Evolutionary conservation across 2,888 invertebrate genomes (phyloP), one percentile per base, ranked within the genome.

Genomic region (Megamerina dolium): DNA sequence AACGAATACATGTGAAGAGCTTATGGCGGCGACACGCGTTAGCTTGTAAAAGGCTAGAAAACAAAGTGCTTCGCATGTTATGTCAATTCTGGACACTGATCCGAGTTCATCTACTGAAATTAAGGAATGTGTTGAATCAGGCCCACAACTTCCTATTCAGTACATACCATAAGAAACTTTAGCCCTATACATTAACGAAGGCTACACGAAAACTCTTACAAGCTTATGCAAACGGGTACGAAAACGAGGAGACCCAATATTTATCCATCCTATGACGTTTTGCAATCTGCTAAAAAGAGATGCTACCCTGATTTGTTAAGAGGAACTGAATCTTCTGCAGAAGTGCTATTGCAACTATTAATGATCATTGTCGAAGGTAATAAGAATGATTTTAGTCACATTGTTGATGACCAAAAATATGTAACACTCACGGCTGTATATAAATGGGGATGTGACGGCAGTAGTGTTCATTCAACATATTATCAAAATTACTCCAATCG

Each of bases 171-270:
- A 41, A 17, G 41, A 37, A 21, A 31, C 38, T n/a, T 34, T 34
- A 17, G 45, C 41, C 23, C 33, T 41, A 12, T 41, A 35, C 18
- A 27, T 38, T n/a, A 41, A 42, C 39, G 41, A 35, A 19, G 37
- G 35, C 17, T 45, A 17, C 30, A 46, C 32, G 17, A 41, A 27
- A 12, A 26, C 21, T 26, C 18, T 12, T 40, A 44, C 14, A 36
- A 16, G 12, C 23, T 36, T 13, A 31, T 40, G 31, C 36, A 31
- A 32, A 13, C 26, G 18, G 32, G 45, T n/a, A 35, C 30, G 6
- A 40, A 36, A 35, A n/a, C 6, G 5, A 16, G 40, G 32, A 39
- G 37, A 30, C 37, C 41, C 27, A 41, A 36, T 26, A 40, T 45
- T 13, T 45, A 41, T 30, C 45, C 37, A 33, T 17, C 33, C 12